phyloP scores from a whole-genome alignment of 1,140 invertebrate species.

The Drosophila azteca region DNA sequence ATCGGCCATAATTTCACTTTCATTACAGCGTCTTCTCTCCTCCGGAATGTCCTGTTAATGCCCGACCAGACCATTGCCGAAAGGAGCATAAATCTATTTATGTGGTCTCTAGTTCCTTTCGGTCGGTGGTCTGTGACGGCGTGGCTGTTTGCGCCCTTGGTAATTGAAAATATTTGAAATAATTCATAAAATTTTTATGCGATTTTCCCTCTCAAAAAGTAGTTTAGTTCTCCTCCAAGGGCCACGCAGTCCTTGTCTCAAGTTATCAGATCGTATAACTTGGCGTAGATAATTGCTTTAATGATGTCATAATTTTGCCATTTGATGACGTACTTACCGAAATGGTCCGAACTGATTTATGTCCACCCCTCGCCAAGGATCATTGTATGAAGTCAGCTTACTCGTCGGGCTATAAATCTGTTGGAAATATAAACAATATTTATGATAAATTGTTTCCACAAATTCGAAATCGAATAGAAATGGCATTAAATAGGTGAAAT shows the following conservation, averaged over 20 bases:
- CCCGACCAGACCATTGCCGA: constrained; percentile 53
- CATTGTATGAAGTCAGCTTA: no score
- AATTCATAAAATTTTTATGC: constrained; percentile 81
- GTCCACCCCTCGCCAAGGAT: constrained; percentile 1
- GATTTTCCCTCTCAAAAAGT: constrained; percentile 61
- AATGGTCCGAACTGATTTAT: constrained; percentile 68
- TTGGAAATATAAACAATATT: no score
- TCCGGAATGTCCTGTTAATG: constrained; percentile 74
- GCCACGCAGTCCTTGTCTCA: constrained; percentile 25
- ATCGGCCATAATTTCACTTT: constrained; percentile 67
- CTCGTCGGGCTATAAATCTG: no score
- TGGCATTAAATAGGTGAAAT: no score
- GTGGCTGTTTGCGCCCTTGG: constrained; percentile 26
- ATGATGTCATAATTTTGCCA: constrained; percentile 72
- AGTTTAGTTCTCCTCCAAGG: constrained; percentile 35
- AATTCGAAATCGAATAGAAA: no score
- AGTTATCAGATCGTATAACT: constrained; percentile 64
- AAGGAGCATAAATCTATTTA: constrained; percentile 79
- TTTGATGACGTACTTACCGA: constrained; percentile 55
- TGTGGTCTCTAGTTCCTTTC: constrained; percentile 36
- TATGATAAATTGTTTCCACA: no score
- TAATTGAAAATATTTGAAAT: constrained; percentile 82
- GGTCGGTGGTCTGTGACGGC: constrained; percentile 12
- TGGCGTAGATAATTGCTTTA: constrained; percentile 76
- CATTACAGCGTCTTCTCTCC: constrained; percentile 43